Evolutionary conservation across 2,797 vertebrate species (phyloP).

Genomic region (Manis pentadactyla): DNA sequence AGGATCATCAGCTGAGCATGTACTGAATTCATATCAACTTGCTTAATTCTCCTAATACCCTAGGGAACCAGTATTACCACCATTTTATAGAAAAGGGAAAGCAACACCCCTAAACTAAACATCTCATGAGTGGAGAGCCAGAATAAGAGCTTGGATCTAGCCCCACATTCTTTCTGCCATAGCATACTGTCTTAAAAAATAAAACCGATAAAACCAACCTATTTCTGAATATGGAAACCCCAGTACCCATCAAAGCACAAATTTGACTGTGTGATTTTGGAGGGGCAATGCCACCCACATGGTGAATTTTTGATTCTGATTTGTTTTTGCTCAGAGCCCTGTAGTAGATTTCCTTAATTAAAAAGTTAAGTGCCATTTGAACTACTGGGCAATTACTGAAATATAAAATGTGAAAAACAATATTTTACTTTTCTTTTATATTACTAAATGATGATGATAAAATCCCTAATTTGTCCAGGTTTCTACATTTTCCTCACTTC

Average conservation of each 20-base stretch:
- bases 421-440: constrained; percentile 47
- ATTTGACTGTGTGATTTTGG: constrained; percentile 8
- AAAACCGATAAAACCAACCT: background rate
- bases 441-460: background rate
- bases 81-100: background rate
- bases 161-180: background rate
- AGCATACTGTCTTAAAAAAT: background rate
- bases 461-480: background rate
- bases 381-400: background rate
- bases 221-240: background rate
- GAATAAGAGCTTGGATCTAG: background rate
- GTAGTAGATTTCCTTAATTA: background rate
- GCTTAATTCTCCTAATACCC: background rate
- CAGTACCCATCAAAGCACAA: background rate
- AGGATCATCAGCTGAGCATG: background rate
- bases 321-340: background rate
- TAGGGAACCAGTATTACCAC: background rate
- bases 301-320: background rate
- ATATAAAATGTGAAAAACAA: constrained; percentile 17
- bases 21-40: background rate
- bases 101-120: background rate
- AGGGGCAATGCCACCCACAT: background rate
- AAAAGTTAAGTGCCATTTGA: constrained; percentile 25
- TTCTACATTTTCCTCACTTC: background rate
- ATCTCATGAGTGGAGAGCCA: background rate